Conservation (phyloP, 2,113 vertebrate genomes). For the Passer montanus region DNA sequence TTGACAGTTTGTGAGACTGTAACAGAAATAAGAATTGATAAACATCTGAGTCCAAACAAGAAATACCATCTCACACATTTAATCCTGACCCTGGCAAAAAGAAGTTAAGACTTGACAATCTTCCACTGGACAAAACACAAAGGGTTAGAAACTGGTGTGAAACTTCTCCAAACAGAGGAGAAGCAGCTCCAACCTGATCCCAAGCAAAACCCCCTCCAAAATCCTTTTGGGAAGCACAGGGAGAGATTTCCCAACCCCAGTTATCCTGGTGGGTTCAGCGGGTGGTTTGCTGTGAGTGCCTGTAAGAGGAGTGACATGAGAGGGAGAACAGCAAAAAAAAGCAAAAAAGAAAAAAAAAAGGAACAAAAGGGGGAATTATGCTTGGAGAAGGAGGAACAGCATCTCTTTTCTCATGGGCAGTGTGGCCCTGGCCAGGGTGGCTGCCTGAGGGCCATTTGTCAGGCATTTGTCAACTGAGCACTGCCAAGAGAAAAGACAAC, state of each 20-base stretch:
- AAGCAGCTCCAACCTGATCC: neutral
- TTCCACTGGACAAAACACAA: neutral
- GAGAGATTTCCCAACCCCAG: neutral
- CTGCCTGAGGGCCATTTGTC: neutral
- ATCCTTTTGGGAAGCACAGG: neutral
- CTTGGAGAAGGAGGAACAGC: neutral
- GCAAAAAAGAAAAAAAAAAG: no score
- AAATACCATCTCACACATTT: neutral
- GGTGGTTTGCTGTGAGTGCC: neutral
- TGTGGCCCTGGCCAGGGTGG: neutral
- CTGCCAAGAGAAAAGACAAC: neutral
- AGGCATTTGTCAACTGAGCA: neutral
- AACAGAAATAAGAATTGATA: neutral
- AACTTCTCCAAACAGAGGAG: neutral
- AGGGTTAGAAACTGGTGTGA: neutral
- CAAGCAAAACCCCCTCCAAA: neutral
- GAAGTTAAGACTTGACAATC: neutral
- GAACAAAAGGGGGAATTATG: neutral
- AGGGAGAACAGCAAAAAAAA: neutral
- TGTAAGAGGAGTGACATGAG: neutral
- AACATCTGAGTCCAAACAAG: neutral
- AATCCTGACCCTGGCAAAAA: neutral
- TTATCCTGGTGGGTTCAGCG: rapidly evolving
- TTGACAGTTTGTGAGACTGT: neutral
- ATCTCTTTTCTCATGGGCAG: neutral